Evolutionary conservation across 1,140 invertebrate species (phyloP).

Genomic region (Drosophila obscura): DNA sequence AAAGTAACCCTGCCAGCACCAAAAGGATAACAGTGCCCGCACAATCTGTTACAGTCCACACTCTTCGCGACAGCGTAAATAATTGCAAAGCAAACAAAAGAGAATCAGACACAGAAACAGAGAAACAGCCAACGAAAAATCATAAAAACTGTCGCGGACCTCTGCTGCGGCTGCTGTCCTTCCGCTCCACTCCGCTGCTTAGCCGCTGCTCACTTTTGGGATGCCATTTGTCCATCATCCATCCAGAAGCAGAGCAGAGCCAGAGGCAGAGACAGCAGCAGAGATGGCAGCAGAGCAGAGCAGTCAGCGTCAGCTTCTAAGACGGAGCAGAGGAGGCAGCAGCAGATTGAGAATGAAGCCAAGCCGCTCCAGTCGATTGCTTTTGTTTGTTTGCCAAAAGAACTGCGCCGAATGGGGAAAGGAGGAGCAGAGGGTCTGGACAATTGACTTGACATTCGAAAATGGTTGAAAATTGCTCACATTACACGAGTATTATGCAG

Average conservation of each 20-base stretch:
- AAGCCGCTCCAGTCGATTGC: slow-evolving; percentile 40
- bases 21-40: slow-evolving; percentile 34
- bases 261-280: slow-evolving; percentile 24
- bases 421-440: neutral
- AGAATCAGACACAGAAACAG: slow-evolving; percentile 11
- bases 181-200: slow-evolving; percentile 24
- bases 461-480: slow-evolving; percentile 18
- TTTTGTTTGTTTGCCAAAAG: slow-evolving; percentile 64
- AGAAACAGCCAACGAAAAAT: slow-evolving; percentile 43
- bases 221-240: slow-evolving; percentile 52
- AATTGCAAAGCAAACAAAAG: slow-evolving; percentile 71
- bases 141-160: slow-evolving; percentile 54
- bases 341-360: neutral
- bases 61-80: slow-evolving; percentile 54
- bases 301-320: slow-evolving; percentile 6
- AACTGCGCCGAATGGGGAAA: neutral
- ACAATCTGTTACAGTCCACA: slow-evolving; percentile 42
- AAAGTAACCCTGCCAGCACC: slow-evolving; percentile 43
- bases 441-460: slow-evolving; percentile 22
- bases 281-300: slow-evolving; percentile 11
- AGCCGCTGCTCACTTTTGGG: slow-evolving; percentile 44
- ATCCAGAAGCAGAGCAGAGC: slow-evolving; percentile 18
- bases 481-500: slow-evolving; percentile 14
- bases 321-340: slow-evolving; percentile 10
- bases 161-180: no score